A percentile compares a stretch with the other conserved stretches of the same genome.
Evolutionary conservation across 2,797 vertebrate species (phyloP).

Genomic region (Anguilla anguilla): DNA sequence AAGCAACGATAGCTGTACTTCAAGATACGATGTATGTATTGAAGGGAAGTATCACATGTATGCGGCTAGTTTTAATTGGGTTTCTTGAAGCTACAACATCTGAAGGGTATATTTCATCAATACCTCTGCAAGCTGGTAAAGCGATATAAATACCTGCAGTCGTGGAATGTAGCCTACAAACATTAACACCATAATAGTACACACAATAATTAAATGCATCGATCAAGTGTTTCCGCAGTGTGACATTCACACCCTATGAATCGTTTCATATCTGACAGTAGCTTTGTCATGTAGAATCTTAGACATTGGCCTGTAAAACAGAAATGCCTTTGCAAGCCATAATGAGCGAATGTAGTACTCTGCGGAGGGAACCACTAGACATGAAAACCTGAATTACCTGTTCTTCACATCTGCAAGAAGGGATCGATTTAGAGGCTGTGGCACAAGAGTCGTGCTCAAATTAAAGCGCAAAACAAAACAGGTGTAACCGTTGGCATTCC

Average conservation of each 20-base stretch:
- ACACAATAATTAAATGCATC: neutral
- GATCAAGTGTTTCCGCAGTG: neutral
- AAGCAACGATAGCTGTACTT: neutral
- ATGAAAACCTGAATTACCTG: neutral
- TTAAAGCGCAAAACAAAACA: neutral
- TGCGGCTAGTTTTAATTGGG: neutral
- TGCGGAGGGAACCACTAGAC: slow-evolving; percentile 3
- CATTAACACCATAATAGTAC: neutral
- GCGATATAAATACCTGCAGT: neutral
- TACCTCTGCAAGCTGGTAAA: neutral
- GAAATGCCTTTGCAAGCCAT: neutral
- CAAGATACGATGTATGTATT: neutral
- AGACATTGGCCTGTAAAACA: neutral
- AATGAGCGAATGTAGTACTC: neutral
- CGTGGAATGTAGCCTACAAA: neutral
- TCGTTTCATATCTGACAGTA: neutral
- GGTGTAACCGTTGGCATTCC: neutral
- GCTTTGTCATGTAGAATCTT: neutral
- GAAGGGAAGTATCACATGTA: neutral
- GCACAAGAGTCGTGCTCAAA: neutral
- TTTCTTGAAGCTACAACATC: neutral
- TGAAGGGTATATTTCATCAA: neutral
- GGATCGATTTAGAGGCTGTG: neutral
- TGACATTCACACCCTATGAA: neutral
- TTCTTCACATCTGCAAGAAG: slow-evolving; percentile 10